Conservation (phyloP, 2,113 vertebrate species). For the Oreocharis arfaki region DNA sequence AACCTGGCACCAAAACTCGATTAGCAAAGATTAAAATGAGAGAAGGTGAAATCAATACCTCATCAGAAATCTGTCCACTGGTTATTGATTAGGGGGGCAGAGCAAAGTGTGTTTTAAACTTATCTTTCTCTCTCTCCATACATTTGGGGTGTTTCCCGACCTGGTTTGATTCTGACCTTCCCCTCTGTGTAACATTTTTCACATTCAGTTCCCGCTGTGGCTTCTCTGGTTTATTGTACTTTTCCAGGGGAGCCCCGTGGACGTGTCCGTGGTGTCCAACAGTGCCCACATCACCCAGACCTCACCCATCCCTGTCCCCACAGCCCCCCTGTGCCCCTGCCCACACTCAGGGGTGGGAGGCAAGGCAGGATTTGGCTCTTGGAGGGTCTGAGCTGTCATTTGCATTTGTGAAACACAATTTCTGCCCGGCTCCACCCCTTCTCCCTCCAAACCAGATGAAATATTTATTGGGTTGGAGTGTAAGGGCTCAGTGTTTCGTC, state of each 20-base stretch:
- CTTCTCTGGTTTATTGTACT: neutral
- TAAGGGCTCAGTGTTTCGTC: constrained; percentile 66
- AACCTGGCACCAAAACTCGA: neutral
- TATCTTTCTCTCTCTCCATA: neutral
- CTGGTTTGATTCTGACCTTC: neutral
- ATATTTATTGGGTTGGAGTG: constrained; percentile 73
- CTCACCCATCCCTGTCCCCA: neutral
- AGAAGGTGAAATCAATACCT: neutral
- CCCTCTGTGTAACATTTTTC: neutral
- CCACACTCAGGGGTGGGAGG: neutral
- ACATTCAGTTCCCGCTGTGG: fast-evolving
- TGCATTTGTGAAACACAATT: constrained; percentile 26
- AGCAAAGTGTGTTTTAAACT: neutral
- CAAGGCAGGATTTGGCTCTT: neutral
- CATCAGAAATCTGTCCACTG: neutral
- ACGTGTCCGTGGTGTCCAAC: fast-evolving
- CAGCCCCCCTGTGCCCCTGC: neutral
- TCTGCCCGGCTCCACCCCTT: constrained; percentile 23
- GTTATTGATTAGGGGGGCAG: neutral
- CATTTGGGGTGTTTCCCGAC: neutral
- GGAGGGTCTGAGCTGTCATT: neutral
- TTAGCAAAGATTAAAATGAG: neutral
- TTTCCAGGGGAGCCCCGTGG: neutral
- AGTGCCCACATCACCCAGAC: neutral
- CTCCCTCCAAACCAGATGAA: constrained; percentile 64